Base-by-base conservation (phyloP, 1,140 invertebrate genomes). In the Drosophila busckii region DNA sequence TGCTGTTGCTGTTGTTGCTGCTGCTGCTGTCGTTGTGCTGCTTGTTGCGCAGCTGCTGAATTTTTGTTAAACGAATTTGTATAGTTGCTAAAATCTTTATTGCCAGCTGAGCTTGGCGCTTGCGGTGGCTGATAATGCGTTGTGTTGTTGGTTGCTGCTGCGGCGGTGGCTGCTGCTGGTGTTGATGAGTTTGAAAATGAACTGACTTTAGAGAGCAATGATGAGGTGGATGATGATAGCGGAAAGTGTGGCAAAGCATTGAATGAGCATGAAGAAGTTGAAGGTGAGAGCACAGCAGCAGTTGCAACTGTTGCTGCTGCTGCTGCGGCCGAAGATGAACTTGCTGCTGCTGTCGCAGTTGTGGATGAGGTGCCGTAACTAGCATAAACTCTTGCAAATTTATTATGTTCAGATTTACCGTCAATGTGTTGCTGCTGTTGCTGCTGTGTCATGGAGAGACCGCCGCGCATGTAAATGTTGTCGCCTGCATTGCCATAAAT, bases 341-440 rank as follows among this genome's bases (percentile, higher is more conserved):
- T n/a, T n/a, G 44, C 23, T 44, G 41, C 50, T 64, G 63, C 32
- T 50, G 59, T 16, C 41, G 63, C 44, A 54, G 61, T 15, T 55
- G 71, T 38, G 66, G 75, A 67, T 73, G 65, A 45, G 40, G 80
- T 84, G 76, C 76, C 80, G 41, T 60, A 80, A 83, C 73, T 84
- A 86, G 67, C 84, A 63, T 87, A 86, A 61, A 86, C 59, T 78
- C 80, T 86, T 70, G 65, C 37, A 35, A 52, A 55, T 34, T 68
- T 69, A 25, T 66, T 52, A 52, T 71, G 58, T 46, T 82, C 70
- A 62, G 61, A 86, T 86, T 86, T 86, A 86, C 84, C 84, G 80
- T 86, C 84, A 63, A 62, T 76, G 68, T 78, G 60, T 85, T 86
- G 84, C 84, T 86, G 84, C 80, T 85, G 75, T 42, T 66, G 84